Base-by-base conservation (phyloP, 1,140 invertebrate genomes). In the Marisa cornuarietis region DNA sequence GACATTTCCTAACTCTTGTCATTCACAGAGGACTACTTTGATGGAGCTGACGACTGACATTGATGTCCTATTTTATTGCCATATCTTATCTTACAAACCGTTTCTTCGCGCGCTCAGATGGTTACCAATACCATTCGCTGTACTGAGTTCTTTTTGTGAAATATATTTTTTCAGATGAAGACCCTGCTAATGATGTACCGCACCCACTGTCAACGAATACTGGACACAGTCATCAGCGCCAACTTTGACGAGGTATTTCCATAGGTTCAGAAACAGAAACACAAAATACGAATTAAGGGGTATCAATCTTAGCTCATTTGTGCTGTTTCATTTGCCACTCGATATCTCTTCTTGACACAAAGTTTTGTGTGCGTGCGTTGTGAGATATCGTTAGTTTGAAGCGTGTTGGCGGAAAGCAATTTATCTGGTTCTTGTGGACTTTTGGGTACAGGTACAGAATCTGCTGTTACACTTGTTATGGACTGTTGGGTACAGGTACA, bases 121-220 rank as follows among this genome's bases (percentile, higher is more conserved):
- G 18, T 42, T 73, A 42, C 8, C 4, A 58, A 58, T 14, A 9
- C 8, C 54, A 58, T 11, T 58, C 8, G 54, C 24, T 71, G 14
- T 49, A 16, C 20, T 42, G 31, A 42, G 0, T 42, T 63, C 22
- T 6, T 20, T 62, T 68, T 63, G 61, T 54, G n/a, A 22, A 16
- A 71, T 54, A 52, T 58, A 31, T 68, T 80, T 69, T 79, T 81
- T 13, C 83, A 92, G 90, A 89, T 92, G 81, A 83, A 86, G 31
- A 93, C 92, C 2, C 93, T 93, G 80, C 85, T 93, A 7, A 91
- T 92, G 89, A 93, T 93, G 92, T 93, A 93, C 82, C 83, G 92
- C 31, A 92, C 92, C 8, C 93, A 93, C 84, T 93, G 92, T 83
- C 92, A 93, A 81, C 83, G 93, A 54, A 91, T 93, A 22, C 84